Conservation (phyloP, 2,113 vertebrate genomes). For the Phylloscopus whistleri region DNA sequence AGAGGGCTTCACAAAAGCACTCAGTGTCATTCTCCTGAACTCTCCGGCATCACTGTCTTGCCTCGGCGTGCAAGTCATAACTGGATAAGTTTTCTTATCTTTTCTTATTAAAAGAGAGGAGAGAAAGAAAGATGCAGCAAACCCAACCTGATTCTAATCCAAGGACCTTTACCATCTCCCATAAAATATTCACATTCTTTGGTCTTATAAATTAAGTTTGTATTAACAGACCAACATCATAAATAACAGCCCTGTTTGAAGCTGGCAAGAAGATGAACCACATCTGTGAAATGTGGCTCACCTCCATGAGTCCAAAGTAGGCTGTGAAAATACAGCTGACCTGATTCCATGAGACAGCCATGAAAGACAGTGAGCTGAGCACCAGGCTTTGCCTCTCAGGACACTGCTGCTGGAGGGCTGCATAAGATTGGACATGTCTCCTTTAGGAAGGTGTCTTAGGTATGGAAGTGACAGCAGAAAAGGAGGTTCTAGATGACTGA, state of each 20-base stretch:
- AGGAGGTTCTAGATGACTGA: background rate
- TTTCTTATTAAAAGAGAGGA: background rate
- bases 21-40: background rate
- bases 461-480: background rate
- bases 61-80: fast-evolving
- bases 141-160: background rate
- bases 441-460: background rate
- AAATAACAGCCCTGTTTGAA: background rate
- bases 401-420: background rate
- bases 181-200: background rate
- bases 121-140: background rate
- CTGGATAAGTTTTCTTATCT: background rate
- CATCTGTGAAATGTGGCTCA: background rate
- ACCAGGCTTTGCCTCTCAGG: background rate
- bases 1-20: background rate
- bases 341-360: background rate
- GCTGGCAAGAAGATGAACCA: background rate
- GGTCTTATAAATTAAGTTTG: background rate
- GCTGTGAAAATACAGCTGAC: background rate
- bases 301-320: background rate
- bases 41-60: background rate
- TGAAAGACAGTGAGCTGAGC: background rate
- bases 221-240: background rate
- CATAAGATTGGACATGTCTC: fast-evolving
- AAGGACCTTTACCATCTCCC: background rate